Percentiles rank a stretch among this genome's conserved stretches.
These are phyloP conservation scores for Diplosoma virens DNA, from an alignment of 23 tunicate genomes.

Conservation along the genomic window DNA sequence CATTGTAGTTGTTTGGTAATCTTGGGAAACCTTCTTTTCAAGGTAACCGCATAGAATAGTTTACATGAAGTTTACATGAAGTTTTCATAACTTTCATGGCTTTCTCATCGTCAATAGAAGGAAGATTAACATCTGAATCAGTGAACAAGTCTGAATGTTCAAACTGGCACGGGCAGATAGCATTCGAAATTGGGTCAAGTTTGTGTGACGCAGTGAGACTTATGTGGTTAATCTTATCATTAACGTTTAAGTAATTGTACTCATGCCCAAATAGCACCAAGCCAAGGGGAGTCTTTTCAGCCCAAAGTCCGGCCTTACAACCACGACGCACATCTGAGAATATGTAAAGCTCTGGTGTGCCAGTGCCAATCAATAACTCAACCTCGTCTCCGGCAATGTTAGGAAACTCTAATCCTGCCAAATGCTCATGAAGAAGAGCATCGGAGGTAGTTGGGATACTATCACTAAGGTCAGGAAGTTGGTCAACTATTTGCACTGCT, in stretches of 20 bases:
- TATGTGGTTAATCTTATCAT: neutral
- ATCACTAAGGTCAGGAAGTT: neutral
- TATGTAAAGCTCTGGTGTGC: too few relatives aligned
- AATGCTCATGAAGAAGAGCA: neutral
- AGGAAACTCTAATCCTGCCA: neutral
- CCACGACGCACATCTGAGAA: too few relatives aligned
- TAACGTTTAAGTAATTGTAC: too few relatives aligned
- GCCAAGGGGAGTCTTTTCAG: too few relatives aligned
- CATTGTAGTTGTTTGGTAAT: too few relatives aligned
- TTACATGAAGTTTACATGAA: neutral
- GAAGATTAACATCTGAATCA: neutral
- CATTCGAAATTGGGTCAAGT: neutral
- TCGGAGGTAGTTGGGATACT: neutral
- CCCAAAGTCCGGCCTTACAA: too few relatives aligned
- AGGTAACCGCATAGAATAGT: neutral
- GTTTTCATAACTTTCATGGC: neutral
- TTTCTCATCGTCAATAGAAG: neutral
- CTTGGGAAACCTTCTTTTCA: neutral
- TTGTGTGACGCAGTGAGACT: neutral
- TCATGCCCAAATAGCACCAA: too few relatives aligned
- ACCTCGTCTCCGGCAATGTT: neutral
- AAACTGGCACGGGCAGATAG: too few relatives aligned
- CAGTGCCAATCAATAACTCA: neutral
- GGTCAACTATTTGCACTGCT: too few relatives aligned
- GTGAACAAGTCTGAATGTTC: neutral